Evolutionary conservation across 2,888 invertebrate genomes (phyloP), one percentile per base, ranked within the genome.

Genomic region (Rotaria macrura): DNA sequence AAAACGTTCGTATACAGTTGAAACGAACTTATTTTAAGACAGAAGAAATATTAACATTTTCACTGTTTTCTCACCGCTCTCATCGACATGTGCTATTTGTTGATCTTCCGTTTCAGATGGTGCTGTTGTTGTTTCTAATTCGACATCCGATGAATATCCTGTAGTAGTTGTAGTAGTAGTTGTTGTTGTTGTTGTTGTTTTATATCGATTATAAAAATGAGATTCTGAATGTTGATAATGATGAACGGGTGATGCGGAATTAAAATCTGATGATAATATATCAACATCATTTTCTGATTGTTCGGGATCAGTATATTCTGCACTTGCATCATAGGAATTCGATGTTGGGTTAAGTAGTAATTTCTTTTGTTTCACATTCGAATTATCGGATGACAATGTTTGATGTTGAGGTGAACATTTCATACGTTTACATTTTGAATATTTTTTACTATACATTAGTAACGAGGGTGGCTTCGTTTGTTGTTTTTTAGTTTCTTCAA

Each of bases 261-360:
- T 65, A 29, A 65, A 65, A 65, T 65, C 65, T 7, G 65, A 65
- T 34, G 65, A 65, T 29, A 65, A 20, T 2, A 65, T 3, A 34
- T 79, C 79, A 23, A 79, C 79, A 79, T 79, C 79, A n/a, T 79
- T 79, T 43, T 79, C 79, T n/a, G 43, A 43, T n/a, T 79, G 40
- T 25, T 79, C 79, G 43, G 79, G 79, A 43, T 79, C 79, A n/a
- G 79, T 79, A 43, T 79, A 79, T 79, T 79, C 79, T 2, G 79
- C 79, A n/a, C 43, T 43, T 25, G 79, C 79, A 79, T 79, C 79
- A 79, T 79, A 79, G 2, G 79, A 79, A 43, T 79, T 40, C 2
- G 79, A 79, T 79, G 43, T 25, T 25, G 40, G 79, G n/a, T 79
- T 79, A 14, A 34, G n/a, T 79, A 43, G 43, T 43, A 10, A n/a